Conservation (phyloP, 2,888 invertebrate genomes). For the Ptychoptera contaminata region DNA sequence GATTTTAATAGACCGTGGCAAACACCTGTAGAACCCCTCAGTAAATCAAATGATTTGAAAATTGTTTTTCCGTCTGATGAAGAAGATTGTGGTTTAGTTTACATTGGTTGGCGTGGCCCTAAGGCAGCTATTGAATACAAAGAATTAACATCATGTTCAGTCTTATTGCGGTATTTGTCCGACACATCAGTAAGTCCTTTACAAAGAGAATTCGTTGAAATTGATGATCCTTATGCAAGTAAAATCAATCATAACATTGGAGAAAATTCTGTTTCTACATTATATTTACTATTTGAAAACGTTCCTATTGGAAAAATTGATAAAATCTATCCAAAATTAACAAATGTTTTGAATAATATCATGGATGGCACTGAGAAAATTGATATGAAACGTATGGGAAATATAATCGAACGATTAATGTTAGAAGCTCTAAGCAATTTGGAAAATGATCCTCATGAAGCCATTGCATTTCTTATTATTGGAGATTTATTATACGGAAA, state of each 20-base stretch:
- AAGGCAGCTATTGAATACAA: conserved; percentile 36
- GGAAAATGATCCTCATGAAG: conserved; percentile 62
- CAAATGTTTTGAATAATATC: conserved; percentile 33
- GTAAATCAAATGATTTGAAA: conserved; percentile 37
- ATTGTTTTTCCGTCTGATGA: conserved; percentile 51
- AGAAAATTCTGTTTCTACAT: conserved; percentile 55
- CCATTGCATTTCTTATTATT: conserved; percentile 60
- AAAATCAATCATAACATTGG: conserved; percentile 43
- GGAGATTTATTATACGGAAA: conserved; percentile 73
- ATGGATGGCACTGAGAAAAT: conserved; percentile 34
- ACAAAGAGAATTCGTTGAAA: conserved; percentile 67
- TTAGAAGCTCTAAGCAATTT: conserved; percentile 52
- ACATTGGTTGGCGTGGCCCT: conserved; percentile 70
- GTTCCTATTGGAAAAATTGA: conserved; percentile 53
- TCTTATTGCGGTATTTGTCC: conserved; percentile 66
- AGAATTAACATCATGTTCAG: conserved; percentile 44
- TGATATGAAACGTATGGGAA: conserved; percentile 59
- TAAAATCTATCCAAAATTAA: conserved; percentile 41
- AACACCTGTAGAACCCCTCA: conserved; percentile 45
- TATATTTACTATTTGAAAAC: conserved; percentile 57
- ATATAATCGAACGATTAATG: conserved; percentile 54
- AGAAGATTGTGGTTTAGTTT: conserved; percentile 63
- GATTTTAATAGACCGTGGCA: conserved; percentile 65
- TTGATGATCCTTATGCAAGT: conserved; percentile 65
- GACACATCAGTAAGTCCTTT: conserved; percentile 78